These are phyloP conservation scores for Gymnopithys bicolor DNA, from an alignment of 2,797 vertebrate species.

Conservation along the genomic window DNA sequence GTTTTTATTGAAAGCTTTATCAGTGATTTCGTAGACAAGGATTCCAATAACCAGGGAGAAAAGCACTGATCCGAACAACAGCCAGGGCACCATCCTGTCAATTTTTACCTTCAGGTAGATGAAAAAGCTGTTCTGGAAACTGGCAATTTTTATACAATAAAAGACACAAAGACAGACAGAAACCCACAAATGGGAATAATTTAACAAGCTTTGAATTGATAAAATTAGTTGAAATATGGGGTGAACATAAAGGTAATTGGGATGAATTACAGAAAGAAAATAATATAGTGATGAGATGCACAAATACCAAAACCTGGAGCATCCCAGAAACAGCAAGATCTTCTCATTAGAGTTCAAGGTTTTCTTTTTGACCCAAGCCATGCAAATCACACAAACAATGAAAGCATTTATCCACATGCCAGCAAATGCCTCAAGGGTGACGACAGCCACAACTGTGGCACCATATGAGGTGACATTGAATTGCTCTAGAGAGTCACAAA, in stretches of 20 bases:
- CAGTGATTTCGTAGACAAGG: rapidly evolving
- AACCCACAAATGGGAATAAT: conserved; percentile 21
- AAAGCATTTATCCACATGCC: not conserved
- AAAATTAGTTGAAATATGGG: rapidly evolving
- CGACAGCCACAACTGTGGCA: rapidly evolving
- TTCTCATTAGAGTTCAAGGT: not conserved
- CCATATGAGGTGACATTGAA: no score
- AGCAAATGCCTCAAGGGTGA: not conserved
- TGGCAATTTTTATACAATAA: conserved; percentile 69
- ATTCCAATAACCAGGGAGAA: not conserved
- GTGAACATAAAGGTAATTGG: rapidly evolving
- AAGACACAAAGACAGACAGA: conserved; percentile 56
- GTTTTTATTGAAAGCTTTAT: rapidly evolving
- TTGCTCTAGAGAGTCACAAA: no score
- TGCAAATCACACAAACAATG: not conserved
- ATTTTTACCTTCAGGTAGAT: conserved; percentile 63
- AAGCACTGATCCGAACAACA: conserved; percentile 49
- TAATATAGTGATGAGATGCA: not conserved
- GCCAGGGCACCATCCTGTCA: conserved; percentile 1
- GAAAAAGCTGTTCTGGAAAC: conserved; percentile 50
- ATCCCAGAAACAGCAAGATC: not conserved
- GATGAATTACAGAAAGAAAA: not conserved
- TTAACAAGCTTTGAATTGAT: not conserved
- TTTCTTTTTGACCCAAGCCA: not conserved
- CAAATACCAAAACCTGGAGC: conserved; percentile 16